Evolutionary conservation across 2,888 invertebrate genomes (phyloP), one percentile per base, ranked within the genome.

Genomic region (Drosophila seclusa): DNA sequence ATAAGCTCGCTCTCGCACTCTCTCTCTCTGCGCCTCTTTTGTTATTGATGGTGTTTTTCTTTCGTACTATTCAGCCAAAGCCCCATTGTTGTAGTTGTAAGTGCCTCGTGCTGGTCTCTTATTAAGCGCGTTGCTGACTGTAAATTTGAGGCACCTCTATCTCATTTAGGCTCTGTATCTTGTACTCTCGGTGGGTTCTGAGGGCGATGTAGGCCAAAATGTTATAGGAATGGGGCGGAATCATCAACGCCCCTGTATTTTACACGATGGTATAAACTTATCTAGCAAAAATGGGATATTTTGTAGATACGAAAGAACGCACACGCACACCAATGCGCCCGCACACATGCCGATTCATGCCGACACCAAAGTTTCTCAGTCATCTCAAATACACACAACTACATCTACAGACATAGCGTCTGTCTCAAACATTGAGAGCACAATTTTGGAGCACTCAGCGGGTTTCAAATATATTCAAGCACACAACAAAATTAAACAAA

Each of bases 281-380:
- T 76, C 66, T 69, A 71, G 69, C 63, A 74, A 77, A 77, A 78
- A 53, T 71, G 78, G 78, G 68, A 78, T 73, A 78, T 80, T 80
- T 77, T 78, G 48, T 78, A 69, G 68, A 68, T 78, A 76, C 73
- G 62, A 59, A 60, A 45, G 36, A 48, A 45, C 29, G 29, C 50
- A 55, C 34, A 45, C 42, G 49, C 18, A 60, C 29, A 40, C 27
- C 34, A 24, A 67, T 29, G 31, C 34, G 42, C 4, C 18, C 27
- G 31, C 16, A 45, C 42, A 57, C 40, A 68, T 24, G 50, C n/a
- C 29, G 42, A 57, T 58, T 59, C 38, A 60, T 60, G 59, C 61
- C 67, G 24, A 76, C 38, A 61, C 58, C 42, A 76, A 76, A 66
- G 54, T 63, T 64, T 65, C 34, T 54, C 64, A 50, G 48, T 52